Conservation (phyloP, 2,888 invertebrate genomes). For the Drosophila kokeensis region DNA sequence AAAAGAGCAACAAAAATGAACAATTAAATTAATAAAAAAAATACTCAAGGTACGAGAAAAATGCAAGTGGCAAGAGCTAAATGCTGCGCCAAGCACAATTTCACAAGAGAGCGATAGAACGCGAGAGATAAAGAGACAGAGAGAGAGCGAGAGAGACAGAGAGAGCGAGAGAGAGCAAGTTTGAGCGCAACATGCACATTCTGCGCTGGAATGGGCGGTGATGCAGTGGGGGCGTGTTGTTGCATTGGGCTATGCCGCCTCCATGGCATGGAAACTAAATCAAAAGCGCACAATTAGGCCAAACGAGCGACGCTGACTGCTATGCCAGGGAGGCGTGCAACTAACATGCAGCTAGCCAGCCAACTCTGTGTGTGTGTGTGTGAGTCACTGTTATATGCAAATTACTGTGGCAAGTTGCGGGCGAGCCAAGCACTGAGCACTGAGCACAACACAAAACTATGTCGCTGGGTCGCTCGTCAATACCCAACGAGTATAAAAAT, state of each 20-base stretch:
- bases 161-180: slow-evolving; percentile 1
- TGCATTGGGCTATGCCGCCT: slow-evolving; percentile 19
- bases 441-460: slow-evolving; percentile 61
- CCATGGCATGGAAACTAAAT: slow-evolving; percentile 69
- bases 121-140: slow-evolving; percentile 3
- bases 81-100: slow-evolving; percentile 66
- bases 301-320: slow-evolving; percentile 51
- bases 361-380: slow-evolving; percentile 26
- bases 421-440: slow-evolving; percentile 53
- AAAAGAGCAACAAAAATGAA: slow-evolving; percentile 13
- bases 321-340: slow-evolving; percentile 37
- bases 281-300: slow-evolving; percentile 80
- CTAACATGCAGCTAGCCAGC: slow-evolving; percentile 42
- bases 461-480: slow-evolving; percentile 71
- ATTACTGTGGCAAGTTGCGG: slow-evolving; percentile 66
- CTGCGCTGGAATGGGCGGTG: slow-evolving; percentile 31
- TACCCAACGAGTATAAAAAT: slow-evolving; percentile 14
- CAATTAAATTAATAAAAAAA: slow-evolving; percentile 39
- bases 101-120: slow-evolving; percentile 11
- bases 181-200: slow-evolving; percentile 40
- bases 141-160: slow-evolving; percentile 1
- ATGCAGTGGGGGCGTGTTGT: slow-evolving; percentile 5
- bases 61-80: slow-evolving; percentile 62
- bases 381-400: slow-evolving; percentile 56
- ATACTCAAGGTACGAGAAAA: slow-evolving; percentile 71